A percentile compares a stretch with the other conserved stretches of the same genome.
phyloP scores from a whole-genome alignment of 2,888 invertebrate genomes.

The Scaptomyza flava region DNA sequence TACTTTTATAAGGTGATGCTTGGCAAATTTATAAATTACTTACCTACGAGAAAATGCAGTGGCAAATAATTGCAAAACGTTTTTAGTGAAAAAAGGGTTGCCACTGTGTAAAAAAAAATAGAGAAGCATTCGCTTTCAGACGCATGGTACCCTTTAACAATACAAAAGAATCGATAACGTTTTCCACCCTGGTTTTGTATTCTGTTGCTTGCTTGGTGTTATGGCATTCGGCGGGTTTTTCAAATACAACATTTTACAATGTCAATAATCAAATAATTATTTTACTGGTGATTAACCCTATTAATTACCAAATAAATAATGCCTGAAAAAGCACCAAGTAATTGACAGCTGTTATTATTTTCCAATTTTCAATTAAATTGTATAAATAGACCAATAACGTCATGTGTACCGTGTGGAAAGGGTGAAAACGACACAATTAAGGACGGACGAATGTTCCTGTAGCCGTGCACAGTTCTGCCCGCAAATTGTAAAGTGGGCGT shows the following conservation, averaged over 20 bases:
- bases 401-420: constrained; percentile 29
- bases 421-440: constrained; percentile 78
- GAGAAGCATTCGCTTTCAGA: neutral
- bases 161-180: constrained; percentile 18
- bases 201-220: constrained; percentile 18
- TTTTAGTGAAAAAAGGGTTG: constrained; percentile 46
- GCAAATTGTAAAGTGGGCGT: constrained; percentile 72
- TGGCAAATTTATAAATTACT: constrained; percentile 41
- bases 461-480: constrained; percentile 28
- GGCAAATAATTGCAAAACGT: constrained; percentile 48
- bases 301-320: constrained; percentile 63
- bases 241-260: constrained; percentile 1
- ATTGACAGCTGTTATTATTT: constrained; percentile 76
- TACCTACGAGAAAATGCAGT: constrained; percentile 43
- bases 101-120: constrained; percentile 23
- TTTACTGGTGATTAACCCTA: constrained; percentile 16
- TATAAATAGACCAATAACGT: constrained; percentile 56
- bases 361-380: constrained; percentile 74
- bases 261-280: constrained; percentile 4
- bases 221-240: constrained; percentile 21
- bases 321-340: constrained; percentile 39
- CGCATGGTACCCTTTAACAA: neutral
- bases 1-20: constrained; percentile 39
- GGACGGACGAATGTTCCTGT: constrained; percentile 15
- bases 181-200: neutral